Evolutionary conservation across 2,797 vertebrate species (phyloP), one percentile per base, ranked within the genome.

Genomic region (Aythya fuligula): DNA sequence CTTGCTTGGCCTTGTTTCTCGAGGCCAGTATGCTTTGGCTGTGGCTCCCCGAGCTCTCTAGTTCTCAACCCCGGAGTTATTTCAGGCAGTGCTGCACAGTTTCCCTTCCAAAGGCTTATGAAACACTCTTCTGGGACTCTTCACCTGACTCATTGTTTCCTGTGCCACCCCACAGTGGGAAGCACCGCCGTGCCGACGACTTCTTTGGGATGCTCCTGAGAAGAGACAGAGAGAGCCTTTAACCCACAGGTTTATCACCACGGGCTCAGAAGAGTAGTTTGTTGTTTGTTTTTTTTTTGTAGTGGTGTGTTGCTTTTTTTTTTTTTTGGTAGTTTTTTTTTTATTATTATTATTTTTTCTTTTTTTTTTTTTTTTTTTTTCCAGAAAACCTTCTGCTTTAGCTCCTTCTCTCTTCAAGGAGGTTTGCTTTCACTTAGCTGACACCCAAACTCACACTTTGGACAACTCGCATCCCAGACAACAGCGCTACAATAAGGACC

Each of bases 201-300:
- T 96, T 95, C 95, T 96, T 89, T 93, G 94, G 93, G 94, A 95
- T 96, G 93, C 65, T 94, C 92, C 91, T 71, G 66, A 94, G 79
- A 92, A 94, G 90, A 88, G 57, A n/a, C 30, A 27, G 85, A 87
- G 43, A 60, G 32, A 85, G 80, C 57, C 89, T 74, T 95, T 94
- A 91, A 93, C 86, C 65, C 87, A 30, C 0, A 1, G 71, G 13
- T 79, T 92, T 74, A 87, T 79, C 80, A 87, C 75, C 64, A 11
- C 0, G 0, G 28, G 36, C 72, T 87, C 41, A 58, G 58, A 61
- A 69, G 28, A 65, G 20, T 19, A 39, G 10, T 13, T 32, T 41
- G 54, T 28, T 36, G 36, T 36, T 36, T 36, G 36, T 39, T 49
- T 36, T 25, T 39, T 43, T 43, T 28, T 51, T 51, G 38, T 19